Evolutionary conservation across 2,888 invertebrate species (phyloP).

Genomic region (Coelopa pilipes): DNA sequence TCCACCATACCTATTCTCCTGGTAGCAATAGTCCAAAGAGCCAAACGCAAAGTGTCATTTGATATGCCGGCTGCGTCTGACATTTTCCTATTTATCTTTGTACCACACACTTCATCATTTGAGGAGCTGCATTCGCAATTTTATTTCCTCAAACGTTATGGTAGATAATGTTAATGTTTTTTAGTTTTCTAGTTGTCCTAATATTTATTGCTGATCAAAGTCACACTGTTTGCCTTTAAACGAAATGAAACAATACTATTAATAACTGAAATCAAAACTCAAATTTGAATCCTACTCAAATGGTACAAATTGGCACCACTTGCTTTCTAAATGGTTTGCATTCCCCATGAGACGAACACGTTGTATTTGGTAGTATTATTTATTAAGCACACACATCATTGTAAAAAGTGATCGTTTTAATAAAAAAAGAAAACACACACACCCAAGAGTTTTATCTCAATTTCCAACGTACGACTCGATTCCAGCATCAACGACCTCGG

Average conservation of each 20-base stretch:
- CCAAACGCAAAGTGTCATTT: not conserved
- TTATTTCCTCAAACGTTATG: slow-evolving; percentile 6
- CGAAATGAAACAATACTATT: too few relatives aligned
- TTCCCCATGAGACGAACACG: slow-evolving; percentile 8
- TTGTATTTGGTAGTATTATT: slow-evolving; percentile 27
- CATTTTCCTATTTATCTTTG: not conserved
- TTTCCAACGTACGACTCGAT: too few relatives aligned
- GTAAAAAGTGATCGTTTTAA: not conserved
- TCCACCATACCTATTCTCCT: slow-evolving; percentile 3
- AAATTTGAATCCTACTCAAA: not conserved
- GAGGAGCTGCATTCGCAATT: not conserved
- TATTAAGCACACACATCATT: slow-evolving; percentile 25
- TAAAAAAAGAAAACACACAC: slow-evolving; percentile 6
- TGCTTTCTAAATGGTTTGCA: not conserved
- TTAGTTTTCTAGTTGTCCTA: not conserved
- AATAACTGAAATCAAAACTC: not conserved
- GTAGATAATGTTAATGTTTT: slow-evolving; percentile 11
- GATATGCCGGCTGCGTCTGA: slow-evolving; percentile 2
- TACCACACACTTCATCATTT: too few relatives aligned
- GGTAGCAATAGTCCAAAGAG: slow-evolving; percentile 29
- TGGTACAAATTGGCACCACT: not conserved
- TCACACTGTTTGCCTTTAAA: too few relatives aligned
- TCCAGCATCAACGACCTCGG: too few relatives aligned
- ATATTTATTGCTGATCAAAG: too few relatives aligned
- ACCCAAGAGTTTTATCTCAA: not conserved